A percentile compares a stretch with the other conserved stretches of the same genome.
Conservation (phyloP, 2,797 vertebrate genomes). For the Gymnodraco acuticeps region DNA sequence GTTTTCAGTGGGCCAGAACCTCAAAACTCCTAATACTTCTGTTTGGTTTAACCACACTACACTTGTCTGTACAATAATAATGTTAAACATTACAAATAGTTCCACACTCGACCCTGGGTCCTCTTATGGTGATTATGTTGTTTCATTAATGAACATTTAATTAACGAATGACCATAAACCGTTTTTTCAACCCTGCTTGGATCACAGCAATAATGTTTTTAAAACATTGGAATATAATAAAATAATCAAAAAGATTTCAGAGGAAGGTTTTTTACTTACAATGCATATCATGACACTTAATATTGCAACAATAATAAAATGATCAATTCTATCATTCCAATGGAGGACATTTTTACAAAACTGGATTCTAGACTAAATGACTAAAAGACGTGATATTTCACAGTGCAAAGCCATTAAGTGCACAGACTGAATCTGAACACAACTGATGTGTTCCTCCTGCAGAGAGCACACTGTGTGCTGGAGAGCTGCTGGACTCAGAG, state of each 20-base stretch:
- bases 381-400: conserved; percentile 19
- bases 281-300: neutral
- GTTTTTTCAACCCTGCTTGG: neutral
- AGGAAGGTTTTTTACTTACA: neutral
- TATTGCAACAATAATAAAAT: neutral
- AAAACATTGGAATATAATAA: neutral
- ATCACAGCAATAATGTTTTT: neutral
- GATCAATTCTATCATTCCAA: neutral
- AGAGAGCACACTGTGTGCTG: conserved; percentile 24
- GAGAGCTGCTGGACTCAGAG: conserved; percentile 10
- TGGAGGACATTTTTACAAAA: conserved; percentile 11
- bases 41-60: neutral
- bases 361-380: conserved; percentile 18
- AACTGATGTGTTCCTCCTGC: conserved; percentile 3
- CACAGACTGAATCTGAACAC: conserved; percentile 12
- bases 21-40: neutral
- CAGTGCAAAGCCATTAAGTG: conserved; percentile 15
- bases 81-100: neutral
- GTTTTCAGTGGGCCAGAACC: conserved; percentile 24
- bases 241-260: too few relatives aligned
- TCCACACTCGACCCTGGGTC: neutral
- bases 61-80: neutral
- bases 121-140: neutral
- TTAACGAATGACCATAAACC: neutral
- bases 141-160: neutral